Conservation (phyloP, 2,113 vertebrate genomes). For the Paracanthobrama guichenoti region DNA sequence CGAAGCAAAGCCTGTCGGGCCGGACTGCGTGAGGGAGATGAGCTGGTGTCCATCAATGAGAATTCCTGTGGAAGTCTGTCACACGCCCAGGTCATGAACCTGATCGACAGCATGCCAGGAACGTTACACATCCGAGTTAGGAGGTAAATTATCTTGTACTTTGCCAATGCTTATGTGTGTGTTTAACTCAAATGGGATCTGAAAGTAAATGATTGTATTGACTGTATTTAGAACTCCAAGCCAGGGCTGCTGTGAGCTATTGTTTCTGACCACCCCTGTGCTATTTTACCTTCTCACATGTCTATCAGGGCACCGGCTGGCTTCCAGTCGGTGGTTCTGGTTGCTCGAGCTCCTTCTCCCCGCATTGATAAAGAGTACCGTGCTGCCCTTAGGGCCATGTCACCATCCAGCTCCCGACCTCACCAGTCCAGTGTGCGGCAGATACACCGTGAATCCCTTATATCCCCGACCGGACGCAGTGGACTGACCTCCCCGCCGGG, state of each 20-base stretch:
- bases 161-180: background rate
- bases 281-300: slow-evolving; percentile 29
- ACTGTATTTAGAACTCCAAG: background rate
- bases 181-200: background rate
- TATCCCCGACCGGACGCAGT: slow-evolving; percentile 60
- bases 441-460: slow-evolving; percentile 62
- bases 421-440: slow-evolving; percentile 70
- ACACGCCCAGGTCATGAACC: slow-evolving; percentile 92
- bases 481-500: slow-evolving; percentile 88
- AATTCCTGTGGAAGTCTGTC: slow-evolving; percentile 85
- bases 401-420: slow-evolving; percentile 59
- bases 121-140: slow-evolving; percentile 81
- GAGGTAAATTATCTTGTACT: slow-evolving; percentile 78
- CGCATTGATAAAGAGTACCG: slow-evolving; percentile 81
- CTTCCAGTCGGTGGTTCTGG: slow-evolving; percentile 79
- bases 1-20: slow-evolving; percentile 95
- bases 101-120: slow-evolving; percentile 87
- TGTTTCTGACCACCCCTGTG: slow-evolving; percentile 7
- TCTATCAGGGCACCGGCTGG: slow-evolving; percentile 72
- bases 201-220: background rate
- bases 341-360: slow-evolving; percentile 76
- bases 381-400: slow-evolving; percentile 74
- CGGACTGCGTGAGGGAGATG: slow-evolving; percentile 89
- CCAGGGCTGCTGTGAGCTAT: background rate
- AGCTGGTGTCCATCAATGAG: slow-evolving; percentile 91